Conservation (phyloP, 2,888 invertebrate species). For the Torymus aiolomorphi region DNA sequence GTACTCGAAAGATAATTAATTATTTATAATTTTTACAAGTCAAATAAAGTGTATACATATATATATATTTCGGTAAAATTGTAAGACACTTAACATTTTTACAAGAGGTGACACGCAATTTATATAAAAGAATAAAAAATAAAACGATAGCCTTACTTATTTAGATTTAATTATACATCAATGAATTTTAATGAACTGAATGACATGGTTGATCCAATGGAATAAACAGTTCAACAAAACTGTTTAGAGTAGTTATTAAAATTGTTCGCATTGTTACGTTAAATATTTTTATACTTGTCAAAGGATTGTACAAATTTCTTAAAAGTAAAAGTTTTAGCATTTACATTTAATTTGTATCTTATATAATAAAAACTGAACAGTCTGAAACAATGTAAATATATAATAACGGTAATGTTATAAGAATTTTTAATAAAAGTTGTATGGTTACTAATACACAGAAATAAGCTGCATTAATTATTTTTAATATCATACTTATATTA, state of each 20-base stretch:
- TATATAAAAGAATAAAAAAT: conserved; percentile 33
- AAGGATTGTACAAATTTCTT: conserved; percentile 46
- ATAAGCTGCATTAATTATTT: conserved; percentile 40
- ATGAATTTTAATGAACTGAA: conserved; percentile 5
- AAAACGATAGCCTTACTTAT: conserved; percentile 37
- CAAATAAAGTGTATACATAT: conserved; percentile 53
- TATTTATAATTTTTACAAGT: conserved; percentile 52
- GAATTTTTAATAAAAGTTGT: conserved; percentile 55
- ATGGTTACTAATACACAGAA: conserved; percentile 48
- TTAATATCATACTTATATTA: conserved; percentile 51
- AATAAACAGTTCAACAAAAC: conserved; percentile 21
- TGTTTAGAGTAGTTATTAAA: conserved; percentile 36
- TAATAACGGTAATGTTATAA: conserved; percentile 39
- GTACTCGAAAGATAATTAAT: conserved; percentile 40
- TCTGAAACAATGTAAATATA: conserved; percentile 53
- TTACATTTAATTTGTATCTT: conserved; percentile 46
- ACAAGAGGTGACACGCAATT: conserved; percentile 32
- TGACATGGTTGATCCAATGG: neutral
- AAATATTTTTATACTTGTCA: conserved; percentile 51
- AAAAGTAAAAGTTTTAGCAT: conserved; percentile 47
- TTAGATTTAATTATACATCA: conserved; percentile 30
- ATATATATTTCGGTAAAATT: conserved; percentile 56
- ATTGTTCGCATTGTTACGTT: conserved; percentile 30
- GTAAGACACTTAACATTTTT: conserved; percentile 56
- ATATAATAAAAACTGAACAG: conserved; percentile 42